These are phyloP conservation scores for Ernsta delagoae DNA, from an alignment of 2,888 invertebrate genomes.

Conservation along the genomic window DNA sequence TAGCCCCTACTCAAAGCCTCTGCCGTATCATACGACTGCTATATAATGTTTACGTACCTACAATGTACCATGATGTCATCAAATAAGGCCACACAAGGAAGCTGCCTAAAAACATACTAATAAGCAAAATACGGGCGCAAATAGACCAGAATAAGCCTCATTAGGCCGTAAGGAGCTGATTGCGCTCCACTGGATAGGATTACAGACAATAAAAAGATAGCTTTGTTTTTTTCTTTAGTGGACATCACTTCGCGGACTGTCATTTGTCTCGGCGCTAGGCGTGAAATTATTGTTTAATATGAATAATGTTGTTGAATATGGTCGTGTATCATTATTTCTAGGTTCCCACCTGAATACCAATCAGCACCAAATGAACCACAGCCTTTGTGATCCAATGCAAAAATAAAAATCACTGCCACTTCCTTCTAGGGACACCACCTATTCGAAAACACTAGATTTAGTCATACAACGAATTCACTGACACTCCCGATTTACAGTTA, in stretches of 20 bases:
- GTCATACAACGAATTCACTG: slow-evolving; percentile 56
- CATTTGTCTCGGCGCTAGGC: slow-evolving; percentile 15
- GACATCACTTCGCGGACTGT: slow-evolving; percentile 19
- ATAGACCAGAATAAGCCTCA: not conserved
- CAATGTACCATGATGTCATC: slow-evolving; percentile 49
- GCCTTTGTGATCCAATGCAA: slow-evolving; percentile 58
- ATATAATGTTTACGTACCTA: slow-evolving; percentile 21
- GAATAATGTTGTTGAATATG: not conserved
- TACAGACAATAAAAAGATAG: slow-evolving; percentile 1
- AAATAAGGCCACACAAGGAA: slow-evolving; percentile 46
- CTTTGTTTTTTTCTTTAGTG: slow-evolving; percentile 15
- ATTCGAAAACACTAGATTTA: slow-evolving; percentile 59
- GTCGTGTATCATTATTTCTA: slow-evolving; percentile 5
- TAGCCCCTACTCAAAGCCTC: slow-evolving; percentile 6
- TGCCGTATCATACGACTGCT: slow-evolving; percentile 4
- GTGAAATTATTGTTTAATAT: slow-evolving; percentile 3
- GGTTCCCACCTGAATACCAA: slow-evolving; percentile 41
- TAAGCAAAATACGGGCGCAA: slow-evolving; percentile 4
- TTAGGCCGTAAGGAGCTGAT: not conserved
- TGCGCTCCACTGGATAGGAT: not conserved
- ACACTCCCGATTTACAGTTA: slow-evolving; percentile 53
- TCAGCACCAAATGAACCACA: slow-evolving; percentile 56
- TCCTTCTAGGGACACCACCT: slow-evolving; percentile 68
- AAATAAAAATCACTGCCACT: slow-evolving; percentile 65
- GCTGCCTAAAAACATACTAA: slow-evolving; percentile 22